Evolutionary conservation across 2,113 vertebrate species (phyloP).

Genomic region (Tragelaphus buxtoni): DNA sequence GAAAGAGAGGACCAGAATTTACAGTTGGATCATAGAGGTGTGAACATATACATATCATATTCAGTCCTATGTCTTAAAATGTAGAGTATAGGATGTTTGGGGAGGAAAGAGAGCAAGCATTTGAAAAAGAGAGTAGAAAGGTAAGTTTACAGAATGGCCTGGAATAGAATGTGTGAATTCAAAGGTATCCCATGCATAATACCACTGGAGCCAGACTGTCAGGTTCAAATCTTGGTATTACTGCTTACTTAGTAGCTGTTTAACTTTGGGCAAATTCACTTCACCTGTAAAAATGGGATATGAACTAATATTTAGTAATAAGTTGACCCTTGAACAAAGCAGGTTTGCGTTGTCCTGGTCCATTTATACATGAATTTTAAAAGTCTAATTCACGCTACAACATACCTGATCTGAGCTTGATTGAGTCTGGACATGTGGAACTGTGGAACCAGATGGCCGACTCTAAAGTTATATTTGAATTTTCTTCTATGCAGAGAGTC

Average conservation of each 20-base stretch:
- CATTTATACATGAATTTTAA: neutral
- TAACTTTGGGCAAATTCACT: neutral
- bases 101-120: neutral
- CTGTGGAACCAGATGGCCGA: neutral
- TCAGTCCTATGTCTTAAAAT: slow-evolving; percentile 13
- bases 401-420: neutral
- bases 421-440: neutral
- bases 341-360: neutral
- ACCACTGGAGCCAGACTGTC: neutral
- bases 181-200: neutral
- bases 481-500: neutral
- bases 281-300: neutral
- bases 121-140: neutral
- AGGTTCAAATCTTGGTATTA: neutral
- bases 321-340: neutral
- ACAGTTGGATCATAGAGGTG: neutral
- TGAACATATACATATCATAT: neutral
- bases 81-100: neutral
- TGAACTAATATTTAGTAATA: neutral
- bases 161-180: slow-evolving; percentile 19
- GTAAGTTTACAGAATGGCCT: neutral
- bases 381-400: neutral
- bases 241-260: neutral
- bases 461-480: neutral
- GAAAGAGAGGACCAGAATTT: neutral